These are phyloP conservation scores for Andrena chrysosceles DNA, from an alignment of 2,888 invertebrate species.

Conservation along the genomic window DNA sequence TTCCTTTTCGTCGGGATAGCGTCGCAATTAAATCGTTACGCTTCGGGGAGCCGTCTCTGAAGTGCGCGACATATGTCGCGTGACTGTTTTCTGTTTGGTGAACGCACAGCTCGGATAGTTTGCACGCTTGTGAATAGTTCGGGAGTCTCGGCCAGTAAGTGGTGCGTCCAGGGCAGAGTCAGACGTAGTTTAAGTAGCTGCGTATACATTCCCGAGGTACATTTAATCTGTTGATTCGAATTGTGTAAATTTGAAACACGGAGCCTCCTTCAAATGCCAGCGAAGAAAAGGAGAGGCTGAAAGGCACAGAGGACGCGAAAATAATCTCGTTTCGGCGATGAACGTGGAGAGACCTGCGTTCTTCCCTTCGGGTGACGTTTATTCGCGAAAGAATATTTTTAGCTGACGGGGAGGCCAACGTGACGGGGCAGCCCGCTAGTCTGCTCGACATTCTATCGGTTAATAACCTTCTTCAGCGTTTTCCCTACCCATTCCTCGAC, in stretches of 20 bases:
- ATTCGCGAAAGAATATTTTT: slow-evolving; percentile 69
- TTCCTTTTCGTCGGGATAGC: not conserved
- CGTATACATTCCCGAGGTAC: too few species aligned
- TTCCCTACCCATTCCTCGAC: slow-evolving; percentile 2
- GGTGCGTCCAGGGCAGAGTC: not conserved
- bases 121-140: too few species aligned
- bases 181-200: not conserved
- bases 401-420: slow-evolving; percentile 43
- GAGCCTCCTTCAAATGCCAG: not conserved
- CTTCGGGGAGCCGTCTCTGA: not conserved
- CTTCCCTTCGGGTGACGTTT: slow-evolving; percentile 52
- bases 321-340: slow-evolving; percentile 57
- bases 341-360: slow-evolving; percentile 35
- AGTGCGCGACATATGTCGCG: not conserved
- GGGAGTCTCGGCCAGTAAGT: not conserved
- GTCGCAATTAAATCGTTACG: slow-evolving; percentile 40
- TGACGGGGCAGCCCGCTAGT: slow-evolving; percentile 47
- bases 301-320: slow-evolving; percentile 25
- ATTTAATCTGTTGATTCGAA: not conserved
- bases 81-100: not conserved
- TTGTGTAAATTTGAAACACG: not conserved
- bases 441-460: slow-evolving; percentile 59
- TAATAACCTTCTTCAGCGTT: slow-evolving; percentile 61
- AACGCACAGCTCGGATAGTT: not conserved
- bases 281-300: not conserved